These are phyloP conservation scores for Mystacornis crossleyi DNA, from an alignment of 2,113 vertebrate genomes.

Conservation along the genomic window DNA sequence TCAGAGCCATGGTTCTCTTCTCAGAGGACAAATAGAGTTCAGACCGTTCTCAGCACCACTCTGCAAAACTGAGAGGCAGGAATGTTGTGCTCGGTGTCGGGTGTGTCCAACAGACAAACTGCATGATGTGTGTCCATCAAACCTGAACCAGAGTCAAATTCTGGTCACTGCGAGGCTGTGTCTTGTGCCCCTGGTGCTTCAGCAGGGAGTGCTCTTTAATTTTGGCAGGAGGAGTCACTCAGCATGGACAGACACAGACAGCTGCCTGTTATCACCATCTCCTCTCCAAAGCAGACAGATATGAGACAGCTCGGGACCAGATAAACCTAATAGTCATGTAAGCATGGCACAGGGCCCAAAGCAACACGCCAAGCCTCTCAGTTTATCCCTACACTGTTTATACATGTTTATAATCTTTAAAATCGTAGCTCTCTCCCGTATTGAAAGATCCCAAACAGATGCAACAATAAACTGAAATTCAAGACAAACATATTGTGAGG, in stretches of 20 bases:
- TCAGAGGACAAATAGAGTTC: neutral
- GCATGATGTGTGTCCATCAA: accelerated
- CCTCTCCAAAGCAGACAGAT: neutral
- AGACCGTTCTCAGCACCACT: neutral
- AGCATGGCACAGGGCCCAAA: neutral
- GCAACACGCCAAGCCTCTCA: neutral
- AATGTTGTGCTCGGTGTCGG: neutral
- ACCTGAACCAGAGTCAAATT: too few species aligned
- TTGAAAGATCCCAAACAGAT: neutral
- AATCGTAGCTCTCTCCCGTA: neutral
- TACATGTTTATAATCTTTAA: neutral
- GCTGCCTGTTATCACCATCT: neutral
- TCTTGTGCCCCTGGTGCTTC: neutral
- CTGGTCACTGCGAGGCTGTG: neutral
- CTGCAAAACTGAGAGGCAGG: neutral
- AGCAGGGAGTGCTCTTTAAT: neutral
- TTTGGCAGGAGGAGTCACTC: neutral
- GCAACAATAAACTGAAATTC: constrained; percentile 33
- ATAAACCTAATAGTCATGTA: neutral
- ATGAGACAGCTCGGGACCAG: neutral
- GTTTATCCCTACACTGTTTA: neutral
- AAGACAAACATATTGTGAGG: constrained; percentile 13
- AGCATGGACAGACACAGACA: neutral
- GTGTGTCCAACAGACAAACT: neutral
- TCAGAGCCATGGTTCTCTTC: neutral